Base-by-base conservation (phyloP, 1,140 invertebrate genomes). In the Procambarus clarkii region DNA sequence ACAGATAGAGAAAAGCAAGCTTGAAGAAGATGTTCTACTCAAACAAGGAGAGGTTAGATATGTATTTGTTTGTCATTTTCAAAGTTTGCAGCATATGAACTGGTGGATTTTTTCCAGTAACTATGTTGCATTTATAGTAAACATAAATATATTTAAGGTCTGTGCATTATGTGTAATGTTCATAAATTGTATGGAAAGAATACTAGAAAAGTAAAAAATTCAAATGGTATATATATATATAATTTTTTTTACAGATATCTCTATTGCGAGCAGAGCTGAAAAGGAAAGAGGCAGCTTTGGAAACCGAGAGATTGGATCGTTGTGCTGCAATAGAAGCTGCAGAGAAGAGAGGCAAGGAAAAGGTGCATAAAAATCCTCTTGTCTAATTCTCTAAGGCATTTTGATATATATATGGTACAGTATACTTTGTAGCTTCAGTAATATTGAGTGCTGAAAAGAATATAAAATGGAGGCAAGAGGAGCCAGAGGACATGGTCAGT, bases 1-100 rank as follows among this genome's bases (percentile, higher is more conserved):
- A 58, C 11, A 78, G 60, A 15, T 50, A 79, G 85, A 87, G 58
- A 76, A 87, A 60, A n/a, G 8, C 15, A 45, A 78, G 48, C 50
- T 79, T 60, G 50, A 78, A 24, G 85, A 87, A 18, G 76, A 45
- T 48, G 50, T 79, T 45, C 3, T 78, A 5, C 11, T 79, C 2
- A 87, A 77, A 76, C 81, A 83, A 64, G 81, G 81, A 83, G 81
- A 83, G 81, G 81, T 83, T 46, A 83, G 81, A 74, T 34, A 74
- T 74, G 7, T 9, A 80, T 50, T 54, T 77, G 74, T 48, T 34
- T 3, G 13, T 54, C 21, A 50, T 80, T 80, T 80, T 21, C 15
- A 45, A 45, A 46, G 71, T 79, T 34, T 79, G 24, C 48, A 46
- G 11, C 4, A 11, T 7, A 34, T 34, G 34, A 34, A 34, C 34